Evolutionary conservation across 2,888 invertebrate species (phyloP).

Genomic region (Nemapogon koenigi): DNA sequence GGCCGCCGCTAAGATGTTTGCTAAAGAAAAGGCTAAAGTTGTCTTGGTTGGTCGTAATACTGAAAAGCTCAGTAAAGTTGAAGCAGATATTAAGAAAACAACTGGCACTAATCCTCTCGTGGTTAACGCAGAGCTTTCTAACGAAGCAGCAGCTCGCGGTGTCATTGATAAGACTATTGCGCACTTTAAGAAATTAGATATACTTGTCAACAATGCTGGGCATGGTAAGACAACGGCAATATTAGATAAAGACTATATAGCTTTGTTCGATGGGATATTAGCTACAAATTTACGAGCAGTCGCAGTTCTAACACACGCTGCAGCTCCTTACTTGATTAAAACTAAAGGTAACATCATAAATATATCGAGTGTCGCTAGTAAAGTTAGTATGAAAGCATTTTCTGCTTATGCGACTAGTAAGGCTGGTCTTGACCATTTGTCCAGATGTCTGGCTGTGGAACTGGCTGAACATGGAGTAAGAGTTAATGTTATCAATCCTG

Average conservation of each 20-base stretch:
- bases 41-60: constrained; percentile 24
- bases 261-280: constrained; percentile 24
- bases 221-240: constrained; percentile 18
- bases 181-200: constrained; percentile 25
- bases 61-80: constrained; percentile 11
- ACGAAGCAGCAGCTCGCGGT: constrained; percentile 22
- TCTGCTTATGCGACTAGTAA: constrained; percentile 71
- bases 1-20: constrained; percentile 25
- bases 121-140: constrained; percentile 23
- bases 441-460: constrained; percentile 71
- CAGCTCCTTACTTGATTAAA: constrained; percentile 20
- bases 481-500: constrained; percentile 76
- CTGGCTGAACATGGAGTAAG: constrained; percentile 63
- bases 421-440: constrained; percentile 76
- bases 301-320: constrained; percentile 23
- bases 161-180: constrained; percentile 21
- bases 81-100: neutral
- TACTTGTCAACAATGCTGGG: constrained; percentile 29
- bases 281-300: constrained; percentile 26
- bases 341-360: constrained; percentile 29
- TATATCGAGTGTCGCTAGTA: constrained; percentile 23
- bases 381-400: constrained; percentile 9
- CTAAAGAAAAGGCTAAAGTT: constrained; percentile 27
- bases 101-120: constrained; percentile 23
- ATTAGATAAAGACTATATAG: constrained; percentile 21